phyloP scores from a whole-genome alignment of 1,140 invertebrate genomes.

The Sinonovacula constricta region DNA sequence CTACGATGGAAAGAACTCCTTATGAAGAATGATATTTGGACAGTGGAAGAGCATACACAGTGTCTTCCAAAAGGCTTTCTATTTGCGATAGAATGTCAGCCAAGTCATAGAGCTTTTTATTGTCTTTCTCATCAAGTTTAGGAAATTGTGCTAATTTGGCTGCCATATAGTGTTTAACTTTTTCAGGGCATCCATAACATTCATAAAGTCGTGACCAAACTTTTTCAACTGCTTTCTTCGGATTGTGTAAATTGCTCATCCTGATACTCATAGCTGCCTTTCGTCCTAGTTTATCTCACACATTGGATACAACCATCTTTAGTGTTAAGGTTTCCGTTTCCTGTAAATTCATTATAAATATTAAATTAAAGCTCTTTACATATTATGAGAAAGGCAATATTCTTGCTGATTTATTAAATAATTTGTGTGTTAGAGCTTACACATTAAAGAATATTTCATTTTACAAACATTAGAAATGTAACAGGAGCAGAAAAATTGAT shows the following conservation, averaged over 20 bases:
- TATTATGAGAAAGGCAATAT: background rate
- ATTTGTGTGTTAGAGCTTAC: background rate
- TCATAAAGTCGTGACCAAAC: slow-evolving; percentile 51
- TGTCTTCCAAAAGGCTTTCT: slow-evolving; percentile 28
- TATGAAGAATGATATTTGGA: slow-evolving; percentile 46
- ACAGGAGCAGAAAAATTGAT: too few relatives aligned
- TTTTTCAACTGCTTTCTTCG: background rate
- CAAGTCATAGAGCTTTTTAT: slow-evolving; percentile 23
- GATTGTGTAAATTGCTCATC: slow-evolving; percentile 9
- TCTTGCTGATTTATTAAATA: background rate
- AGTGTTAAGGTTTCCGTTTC: background rate
- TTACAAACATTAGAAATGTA: too few relatives aligned
- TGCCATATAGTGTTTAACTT: slow-evolving; percentile 24
- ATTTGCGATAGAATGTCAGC: slow-evolving; percentile 48
- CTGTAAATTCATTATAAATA: background rate
- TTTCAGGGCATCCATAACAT: slow-evolving; percentile 42
- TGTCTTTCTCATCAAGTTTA: slow-evolving; percentile 36
- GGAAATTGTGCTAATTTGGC: slow-evolving; percentile 36
- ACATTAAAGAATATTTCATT: background rate
- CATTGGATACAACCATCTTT: background rate
- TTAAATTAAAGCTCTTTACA: background rate
- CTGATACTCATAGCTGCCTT: slow-evolving; percentile 18
- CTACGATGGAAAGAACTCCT: slow-evolving; percentile 38
- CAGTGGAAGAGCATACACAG: slow-evolving; percentile 4
- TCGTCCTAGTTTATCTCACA: background rate